Percentiles rank a stretch among this genome's conserved stretches.
These are phyloP conservation scores for Apodemus speciosus DNA, from an alignment of 2,113 vertebrate genomes.

Conservation along the genomic window DNA sequence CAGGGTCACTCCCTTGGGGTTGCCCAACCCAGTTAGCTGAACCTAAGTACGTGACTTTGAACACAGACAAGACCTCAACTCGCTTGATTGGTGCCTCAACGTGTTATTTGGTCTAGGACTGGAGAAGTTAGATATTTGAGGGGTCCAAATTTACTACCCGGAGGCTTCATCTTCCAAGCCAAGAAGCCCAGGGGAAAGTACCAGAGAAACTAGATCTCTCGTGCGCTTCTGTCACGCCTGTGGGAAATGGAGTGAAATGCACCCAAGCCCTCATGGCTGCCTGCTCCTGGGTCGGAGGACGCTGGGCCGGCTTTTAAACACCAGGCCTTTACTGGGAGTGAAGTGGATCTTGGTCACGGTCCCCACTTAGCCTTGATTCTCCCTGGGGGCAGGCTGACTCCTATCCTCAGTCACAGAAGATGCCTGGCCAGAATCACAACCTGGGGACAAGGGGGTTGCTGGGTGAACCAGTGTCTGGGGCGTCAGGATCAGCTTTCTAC, in stretches of 20 bases:
- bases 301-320: neutral
- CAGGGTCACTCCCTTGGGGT: neutral
- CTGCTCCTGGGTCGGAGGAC: neutral
- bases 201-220: neutral
- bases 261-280: accelerated
- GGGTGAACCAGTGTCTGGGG: neutral
- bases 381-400: neutral
- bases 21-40: accelerated
- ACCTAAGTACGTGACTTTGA: neutral
- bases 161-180: constrained; percentile 39
- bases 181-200: neutral
- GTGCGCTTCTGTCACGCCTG: neutral
- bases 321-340: neutral
- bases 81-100: constrained; percentile 30
- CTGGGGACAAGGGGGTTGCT: accelerated
- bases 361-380: neutral
- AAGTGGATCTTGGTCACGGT: neutral
- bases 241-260: constrained; percentile 35
- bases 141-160: neutral
- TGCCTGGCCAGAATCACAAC: neutral
- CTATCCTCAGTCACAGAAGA: accelerated
- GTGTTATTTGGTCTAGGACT: constrained; percentile 42
- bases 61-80: neutral
- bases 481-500: neutral
- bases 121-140: constrained; percentile 22